These are phyloP conservation scores for Delphinus delphis DNA, from an alignment of 2,113 vertebrate genomes.

Conservation along the genomic window DNA sequence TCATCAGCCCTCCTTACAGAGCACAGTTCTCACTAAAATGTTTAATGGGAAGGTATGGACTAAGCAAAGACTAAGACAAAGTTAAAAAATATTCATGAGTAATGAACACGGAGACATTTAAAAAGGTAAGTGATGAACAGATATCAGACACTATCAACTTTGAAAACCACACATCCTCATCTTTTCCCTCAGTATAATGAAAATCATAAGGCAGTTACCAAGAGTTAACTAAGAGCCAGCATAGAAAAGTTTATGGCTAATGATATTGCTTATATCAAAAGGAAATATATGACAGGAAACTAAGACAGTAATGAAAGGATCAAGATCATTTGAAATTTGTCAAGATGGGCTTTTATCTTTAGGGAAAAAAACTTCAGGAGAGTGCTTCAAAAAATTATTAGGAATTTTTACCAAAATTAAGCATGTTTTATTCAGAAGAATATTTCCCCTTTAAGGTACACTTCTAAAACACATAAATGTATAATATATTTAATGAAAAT, in stretches of 20 bases:
- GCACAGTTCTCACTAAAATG: not conserved
- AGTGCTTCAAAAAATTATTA: conserved; percentile 31
- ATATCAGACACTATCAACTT: not conserved
- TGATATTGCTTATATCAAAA: not conserved
- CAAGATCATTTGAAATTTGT: conserved; percentile 16
- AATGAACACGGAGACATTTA: not conserved
- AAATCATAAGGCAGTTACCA: conserved; percentile 23
- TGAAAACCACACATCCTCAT: conserved; percentile 6
- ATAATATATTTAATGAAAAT: conserved; percentile 9
- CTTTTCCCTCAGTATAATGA: not conserved
- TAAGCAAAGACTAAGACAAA: conserved; percentile 5
- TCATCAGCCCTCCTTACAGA: not conserved
- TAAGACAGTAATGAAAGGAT: conserved; percentile 18
- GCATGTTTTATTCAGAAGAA: not conserved
- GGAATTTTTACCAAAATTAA: conserved; percentile 27
- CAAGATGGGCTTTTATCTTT: not conserved
- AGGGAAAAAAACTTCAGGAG: not conserved
- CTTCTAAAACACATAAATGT: not conserved
- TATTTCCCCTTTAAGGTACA: conserved; percentile 19
- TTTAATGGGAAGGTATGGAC: not conserved
- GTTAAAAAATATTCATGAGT: not conserved
- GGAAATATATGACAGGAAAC: not conserved
- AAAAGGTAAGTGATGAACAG: conserved; percentile 26
- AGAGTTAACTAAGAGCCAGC: not conserved
- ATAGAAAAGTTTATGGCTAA: not conserved